These are phyloP conservation scores for Stegophylla sp. DNA, from an alignment of 2,888 invertebrate species.

Conservation along the genomic window DNA sequence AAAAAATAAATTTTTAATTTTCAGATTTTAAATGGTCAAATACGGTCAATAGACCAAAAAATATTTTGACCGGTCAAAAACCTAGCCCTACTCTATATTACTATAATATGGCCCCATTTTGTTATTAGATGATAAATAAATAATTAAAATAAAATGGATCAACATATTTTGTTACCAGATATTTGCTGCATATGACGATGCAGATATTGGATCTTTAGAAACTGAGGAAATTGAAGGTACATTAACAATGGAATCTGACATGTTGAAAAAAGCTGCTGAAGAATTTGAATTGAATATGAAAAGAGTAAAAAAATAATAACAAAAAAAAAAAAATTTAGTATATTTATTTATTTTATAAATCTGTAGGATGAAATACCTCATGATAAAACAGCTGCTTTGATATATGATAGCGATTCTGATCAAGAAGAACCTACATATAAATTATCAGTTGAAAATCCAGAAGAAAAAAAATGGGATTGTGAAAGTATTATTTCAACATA, in stretches of 20 bases:
- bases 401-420: slow-evolving; percentile 64
- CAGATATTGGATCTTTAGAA: slow-evolving; percentile 87
- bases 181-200: slow-evolving; percentile 85
- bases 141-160: slow-evolving; percentile 46
- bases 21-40: no score
- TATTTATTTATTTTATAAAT: no score
- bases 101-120: no score
- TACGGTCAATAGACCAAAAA: no score
- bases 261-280: slow-evolving; percentile 76
- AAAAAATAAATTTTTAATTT: no score
- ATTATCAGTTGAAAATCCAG: slow-evolving; percentile 64
- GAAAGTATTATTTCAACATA: slow-evolving; percentile 89
- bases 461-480: slow-evolving; percentile 73
- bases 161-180: slow-evolving; percentile 67
- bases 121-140: slow-evolving; percentile 42
- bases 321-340: no score
- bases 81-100: no score
- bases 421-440: slow-evolving; percentile 65
- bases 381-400: slow-evolving; percentile 45
- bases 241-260: slow-evolving; percentile 73
- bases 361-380: slow-evolving; percentile 52
- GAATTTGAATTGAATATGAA: slow-evolving; percentile 70
- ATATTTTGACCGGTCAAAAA: no score
- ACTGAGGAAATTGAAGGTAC: slow-evolving; percentile 87
- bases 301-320: slow-evolving; percentile 67